Base-by-base conservation (phyloP, 2,797 vertebrate genomes). In the Propithecus deckenii region DNA sequence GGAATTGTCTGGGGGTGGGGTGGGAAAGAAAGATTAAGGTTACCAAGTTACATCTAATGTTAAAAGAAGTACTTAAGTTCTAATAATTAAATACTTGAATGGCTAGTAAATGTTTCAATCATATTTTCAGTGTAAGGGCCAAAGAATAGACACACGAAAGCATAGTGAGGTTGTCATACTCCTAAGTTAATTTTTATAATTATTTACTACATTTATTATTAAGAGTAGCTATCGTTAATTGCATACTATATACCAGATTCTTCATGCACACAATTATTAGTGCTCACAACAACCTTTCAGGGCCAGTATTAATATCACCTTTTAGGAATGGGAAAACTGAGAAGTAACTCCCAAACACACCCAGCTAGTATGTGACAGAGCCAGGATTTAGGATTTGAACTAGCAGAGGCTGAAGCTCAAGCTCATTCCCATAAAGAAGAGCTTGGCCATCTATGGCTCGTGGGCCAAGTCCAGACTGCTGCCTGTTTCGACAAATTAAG, bases 31-130 rank as follows among this genome's bases (percentile, higher is more conserved):
- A 38, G 32, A 72, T 50, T 41, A n/a, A 28, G 55, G 20, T 91
- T 76, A 28, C 41, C 32, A 52, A 76, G 46, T 4, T 23, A 59
- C 79, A 76, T 57, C 43, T 46, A 63, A 28, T 61, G 74, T 46
- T 41, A 84, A 91, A 97, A 86, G 23, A 88, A 50, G 22, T 46
- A 48, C 46, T 72, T 35, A 65, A 65, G 35, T 75, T 48, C 52
- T 88, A 81, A 65, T 87, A 84, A 94, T 50, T 91, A 61, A 83
- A 74, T 38, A 84, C 23, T 63, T 83, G 48, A 92, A 72, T 38
- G 9, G 38, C 75, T 38, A 76, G 15, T 83, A 67, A 84, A 46
- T 38, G 14, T 86, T 69, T 83, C 9, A 25, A 52, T 74, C 17
- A 6, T 50, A 52, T 89, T 86, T 96, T 96, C 48, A 63, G 17